Base-by-base conservation (phyloP, 2,797 vertebrate genomes). In the Tadarida brasiliensis region DNA sequence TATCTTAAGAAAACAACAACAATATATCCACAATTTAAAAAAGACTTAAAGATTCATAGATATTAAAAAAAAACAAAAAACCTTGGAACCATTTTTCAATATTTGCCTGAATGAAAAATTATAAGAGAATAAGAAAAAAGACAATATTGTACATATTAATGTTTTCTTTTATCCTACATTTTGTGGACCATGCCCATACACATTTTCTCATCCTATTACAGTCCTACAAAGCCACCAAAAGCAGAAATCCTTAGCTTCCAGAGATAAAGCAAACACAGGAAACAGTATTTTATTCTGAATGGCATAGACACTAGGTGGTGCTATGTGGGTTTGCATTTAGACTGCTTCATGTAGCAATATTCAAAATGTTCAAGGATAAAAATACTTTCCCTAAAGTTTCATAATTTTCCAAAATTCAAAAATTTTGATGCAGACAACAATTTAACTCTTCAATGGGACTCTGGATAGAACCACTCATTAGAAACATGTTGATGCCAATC, bases 231-330 rank as follows among this genome's bases (percentile, higher is more conserved):
- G 91, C 61, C 61, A 80, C 28, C 11, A 17, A 95, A 16, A 96
- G 91, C 95, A 63, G 15, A 92, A 28, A 91, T 91, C 57, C 15
- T 81, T 78, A 90, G 10, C 77, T 73, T 91, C 81, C 51, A 97
- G 86, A 96, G 87, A 97, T 82, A 95, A 76, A 89, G 74, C 33
- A 85, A 92, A 94, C 92, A 84, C 81, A 96, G 70, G 61, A 95
- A 90, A 88, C 0, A 68, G 22, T 4, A 82, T 68, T 74, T 96
- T 89, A 94, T 44, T 94, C 86, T 93, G 47, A 56, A 82, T 35
- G 71, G 95, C 78, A 94, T 1, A 49, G 96, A 98, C 98, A 97
- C 98, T 96, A 47, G 98, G 97, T 98, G 98, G 98, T 96, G 98
- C 98, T 98, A 68, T 89, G 63, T 0, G 47, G 96, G 93, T 78